Evolutionary conservation across 53 echinoderm and acorn worm genomes (phyloP), one percentile per base, ranked within the genome.

Genomic region (Paelopatides confundens): DNA sequence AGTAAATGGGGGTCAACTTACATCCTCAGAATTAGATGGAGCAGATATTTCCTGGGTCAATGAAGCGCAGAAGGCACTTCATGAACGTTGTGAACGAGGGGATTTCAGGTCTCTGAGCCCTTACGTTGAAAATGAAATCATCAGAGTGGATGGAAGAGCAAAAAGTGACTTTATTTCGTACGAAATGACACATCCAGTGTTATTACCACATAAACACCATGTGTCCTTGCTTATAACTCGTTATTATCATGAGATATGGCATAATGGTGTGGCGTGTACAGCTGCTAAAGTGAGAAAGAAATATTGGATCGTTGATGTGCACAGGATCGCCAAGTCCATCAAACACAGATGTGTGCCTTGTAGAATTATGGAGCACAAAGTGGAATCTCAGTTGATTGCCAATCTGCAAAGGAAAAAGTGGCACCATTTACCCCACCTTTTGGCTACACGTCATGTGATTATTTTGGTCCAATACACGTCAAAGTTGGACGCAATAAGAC

Each of bases 41-140:
- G 47, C 87, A 32, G 93, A 93, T 21, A 66, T 23, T 23, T 76
- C 65, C 65, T 87, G 85, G 93, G 47, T 93, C 23, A 15, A 77
- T 15, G 82, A 87, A 6, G 93, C 90, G 6, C 93, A 93, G 83
- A 91, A 86, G 34, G 23, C 52, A 18, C 63, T 88, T 17, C 47
- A 32, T 32, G 85, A 81, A 24, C 85, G 74, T 67, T 50, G 85
- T 35, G 62, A 69, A 30, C 77, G 67, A 18, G 82, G 40, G 26
- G 86, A 91, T 30, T 84, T 86, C 53, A 94, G 91, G 51, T 43
- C 91, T n/a, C 82, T 94, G 3, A 86, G 91, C 46, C 89, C 94
- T n/a, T 89, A 71, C 79, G 37, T 89, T 8, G 82, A 89, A 12
- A 35, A 91, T 13, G 88, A 70, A 18, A 32, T 89, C n/a, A 92